phyloP scores from a whole-genome alignment of 2,113 vertebrate genomes.

The Oenanthe melanoleuca region DNA sequence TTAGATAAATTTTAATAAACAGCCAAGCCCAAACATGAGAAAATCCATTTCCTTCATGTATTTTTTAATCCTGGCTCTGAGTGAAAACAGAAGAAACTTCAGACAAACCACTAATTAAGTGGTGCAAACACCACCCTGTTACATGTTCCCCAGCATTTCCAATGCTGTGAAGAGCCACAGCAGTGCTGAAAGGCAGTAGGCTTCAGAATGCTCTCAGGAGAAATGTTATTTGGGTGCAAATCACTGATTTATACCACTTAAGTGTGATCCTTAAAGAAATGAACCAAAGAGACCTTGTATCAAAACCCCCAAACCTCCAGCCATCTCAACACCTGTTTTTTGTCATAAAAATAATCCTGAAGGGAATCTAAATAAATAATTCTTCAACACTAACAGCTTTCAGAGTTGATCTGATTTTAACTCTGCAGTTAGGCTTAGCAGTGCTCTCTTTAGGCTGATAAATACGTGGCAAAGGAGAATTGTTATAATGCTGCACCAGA shows the following conservation, averaged over 20 bases:
- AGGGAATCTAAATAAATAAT: background rate
- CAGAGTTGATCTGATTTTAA: background rate
- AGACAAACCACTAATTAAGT: too few species aligned
- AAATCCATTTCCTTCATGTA: too few species aligned
- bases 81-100: too few species aligned
- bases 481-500: background rate
- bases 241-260: background rate
- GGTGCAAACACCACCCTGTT: too few species aligned
- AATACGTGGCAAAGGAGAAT: background rate
- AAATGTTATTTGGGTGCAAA: background rate
- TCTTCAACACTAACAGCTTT: background rate
- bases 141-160: background rate
- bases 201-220: background rate
- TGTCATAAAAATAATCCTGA: background rate
- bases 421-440: background rate
- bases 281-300: background rate
- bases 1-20: too few species aligned
- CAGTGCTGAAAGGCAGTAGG: background rate
- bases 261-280: background rate
- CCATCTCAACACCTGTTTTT: background rate
- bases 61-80: too few species aligned
- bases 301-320: background rate
- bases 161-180: background rate
- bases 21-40: too few species aligned
- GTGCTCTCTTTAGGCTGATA: background rate